Evolutionary conservation across 2,888 invertebrate species (phyloP), one percentile per base, ranked within the genome.

Genomic region (Nomada flava): DNA sequence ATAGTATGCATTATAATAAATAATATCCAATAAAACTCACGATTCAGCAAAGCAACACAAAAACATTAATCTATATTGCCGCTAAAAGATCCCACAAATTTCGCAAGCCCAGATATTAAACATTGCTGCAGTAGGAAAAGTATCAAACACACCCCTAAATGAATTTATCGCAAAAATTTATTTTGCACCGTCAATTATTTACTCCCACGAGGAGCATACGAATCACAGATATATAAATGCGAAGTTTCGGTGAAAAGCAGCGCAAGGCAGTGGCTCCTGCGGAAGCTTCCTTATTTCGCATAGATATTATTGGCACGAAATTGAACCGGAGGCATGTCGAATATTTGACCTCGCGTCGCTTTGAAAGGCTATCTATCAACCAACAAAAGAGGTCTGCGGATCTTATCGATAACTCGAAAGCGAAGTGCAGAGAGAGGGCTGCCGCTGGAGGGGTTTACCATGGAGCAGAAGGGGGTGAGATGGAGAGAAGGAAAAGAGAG

Each of bases 321-420:
- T 90, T 90, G 88, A 90, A 90, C 83, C 83, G 79, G 74, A 65
- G 86, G 86, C 76, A 88, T 70, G 89, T 87, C 88, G 90, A 89
- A 88, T 90, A 89, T 88, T 85, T 90, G 89, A 90, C 89, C 90
- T 83, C 84, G 84, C 86, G 86, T 88, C 89, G 82, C 80, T 79
- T 76, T 81, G 89, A 87, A 86, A 88, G 87, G 88, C 87, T 90
- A 91, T 91, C 89, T 91, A 91, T 92, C 91, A 89, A 84, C 82
- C 87, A 75, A 88, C 89, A 89, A 91, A 91, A 87, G 87, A 86
- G 86, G 85, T 83, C 79, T 83, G 86, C 88, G 88, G 86, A 90
- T 87, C 90, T 89, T 90, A 91, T 91, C 91, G 91, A 92, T 91
- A 89, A 89, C 87, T 88, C 87, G 88, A 85, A 88, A 89, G 86